Conservation (phyloP, 2,888 invertebrate genomes). For the Dichetophora obliterata region DNA sequence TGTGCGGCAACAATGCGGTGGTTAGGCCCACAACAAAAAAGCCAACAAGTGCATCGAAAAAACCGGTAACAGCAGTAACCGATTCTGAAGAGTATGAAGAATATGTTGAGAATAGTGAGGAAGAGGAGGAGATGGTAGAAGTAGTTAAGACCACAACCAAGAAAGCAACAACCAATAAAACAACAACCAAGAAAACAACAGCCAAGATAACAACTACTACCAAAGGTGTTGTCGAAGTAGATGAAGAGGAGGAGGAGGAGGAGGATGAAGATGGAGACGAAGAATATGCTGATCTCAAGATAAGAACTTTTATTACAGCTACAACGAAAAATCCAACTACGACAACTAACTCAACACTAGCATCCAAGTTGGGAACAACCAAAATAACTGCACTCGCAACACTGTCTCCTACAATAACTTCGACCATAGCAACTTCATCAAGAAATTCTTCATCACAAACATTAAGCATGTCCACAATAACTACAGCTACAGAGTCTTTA, state of each 20-base stretch:
- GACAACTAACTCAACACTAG: not conserved
- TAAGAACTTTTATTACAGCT: not conserved
- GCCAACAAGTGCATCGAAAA: not conserved
- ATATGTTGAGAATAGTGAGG: not conserved
- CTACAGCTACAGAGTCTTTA: not conserved
- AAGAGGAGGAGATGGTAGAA: not conserved
- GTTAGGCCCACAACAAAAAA: not conserved
- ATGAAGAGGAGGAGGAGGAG: conserved; percentile 39
- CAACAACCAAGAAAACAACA: not conserved
- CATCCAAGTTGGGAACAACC: not conserved
- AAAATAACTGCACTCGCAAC: not conserved
- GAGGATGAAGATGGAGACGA: not conserved
- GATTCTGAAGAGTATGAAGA: conserved; percentile 16
- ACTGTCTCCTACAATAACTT: not conserved
- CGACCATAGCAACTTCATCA: not conserved
- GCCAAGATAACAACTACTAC: not conserved
- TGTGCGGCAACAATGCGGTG: not conserved
- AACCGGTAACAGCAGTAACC: not conserved
- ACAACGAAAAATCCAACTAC: not conserved
- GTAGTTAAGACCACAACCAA: not conserved
- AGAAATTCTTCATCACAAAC: not conserved
- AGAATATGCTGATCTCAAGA: not conserved
- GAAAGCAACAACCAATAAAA: not conserved
- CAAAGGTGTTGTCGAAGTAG: conserved; percentile 23
- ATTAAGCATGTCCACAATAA: not conserved